These are phyloP conservation scores for Brachionus rubens DNA, from an alignment of 1,140 invertebrate species.

Conservation along the genomic window DNA sequence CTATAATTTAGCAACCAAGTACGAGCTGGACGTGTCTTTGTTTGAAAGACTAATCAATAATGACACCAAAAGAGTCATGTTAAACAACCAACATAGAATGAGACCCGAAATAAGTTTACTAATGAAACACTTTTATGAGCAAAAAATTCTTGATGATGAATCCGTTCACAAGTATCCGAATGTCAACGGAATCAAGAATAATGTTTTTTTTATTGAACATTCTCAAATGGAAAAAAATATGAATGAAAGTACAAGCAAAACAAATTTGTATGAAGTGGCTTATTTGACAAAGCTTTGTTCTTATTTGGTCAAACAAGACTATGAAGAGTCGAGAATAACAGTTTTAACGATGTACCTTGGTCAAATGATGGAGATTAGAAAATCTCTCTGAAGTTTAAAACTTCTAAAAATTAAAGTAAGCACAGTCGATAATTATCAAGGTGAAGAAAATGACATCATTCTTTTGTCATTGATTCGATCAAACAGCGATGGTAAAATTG, in stretches of 20 bases:
- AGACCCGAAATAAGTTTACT: slow-evolving; percentile 53
- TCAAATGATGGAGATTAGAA: slow-evolving; percentile 50
- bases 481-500: slow-evolving; percentile 67
- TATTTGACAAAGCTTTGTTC: slow-evolving; percentile 53
- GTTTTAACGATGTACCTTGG: slow-evolving; percentile 59
- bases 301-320: slow-evolving; percentile 59
- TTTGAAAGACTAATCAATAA: slow-evolving; percentile 71
- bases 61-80: slow-evolving; percentile 60
- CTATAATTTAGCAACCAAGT: slow-evolving; percentile 64
- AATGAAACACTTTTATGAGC: slow-evolving; percentile 47
- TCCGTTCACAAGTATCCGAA: slow-evolving; percentile 51
- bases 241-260: slow-evolving; percentile 54
- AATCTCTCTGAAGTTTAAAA: not conserved
- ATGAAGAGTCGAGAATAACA: slow-evolving; percentile 55
- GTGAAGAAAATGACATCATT: slow-evolving; percentile 79
- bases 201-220: slow-evolving; percentile 60
- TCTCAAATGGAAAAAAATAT: slow-evolving; percentile 50
- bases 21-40: slow-evolving; percentile 69
- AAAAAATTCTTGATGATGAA: slow-evolving; percentile 52
- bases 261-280: slow-evolving; percentile 56
- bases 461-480: slow-evolving; percentile 77
- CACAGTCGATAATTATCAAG: slow-evolving; percentile 66
- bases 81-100: slow-evolving; percentile 54
- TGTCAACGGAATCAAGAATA: slow-evolving; percentile 55
- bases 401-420: slow-evolving; percentile 4